Conservation (phyloP, 1,140 invertebrate species). For the Oreohelix idahoensis region DNA sequence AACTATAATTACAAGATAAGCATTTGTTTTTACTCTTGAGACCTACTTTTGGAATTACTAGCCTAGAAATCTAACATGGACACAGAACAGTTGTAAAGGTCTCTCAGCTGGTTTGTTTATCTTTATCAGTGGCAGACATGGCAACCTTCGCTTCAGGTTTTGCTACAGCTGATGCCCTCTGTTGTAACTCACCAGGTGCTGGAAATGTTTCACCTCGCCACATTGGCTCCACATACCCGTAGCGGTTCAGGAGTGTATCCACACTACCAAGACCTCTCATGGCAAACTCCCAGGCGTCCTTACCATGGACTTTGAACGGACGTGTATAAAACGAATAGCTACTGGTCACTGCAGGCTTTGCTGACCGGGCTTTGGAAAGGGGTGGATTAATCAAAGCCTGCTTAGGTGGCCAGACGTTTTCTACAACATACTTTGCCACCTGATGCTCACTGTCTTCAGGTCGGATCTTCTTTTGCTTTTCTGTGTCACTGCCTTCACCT, state of each 20-base stretch:
- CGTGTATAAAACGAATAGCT: slow-evolving; percentile 39
- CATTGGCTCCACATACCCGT: slow-evolving; percentile 48
- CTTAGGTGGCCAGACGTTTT: slow-evolving; percentile 15
- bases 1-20: too few relatives aligned
- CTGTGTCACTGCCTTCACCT: neutral
- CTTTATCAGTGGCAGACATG: neutral
- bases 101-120: neutral
- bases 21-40: too few relatives aligned
- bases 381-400: slow-evolving; percentile 17
- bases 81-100: neutral
- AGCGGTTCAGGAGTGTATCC: slow-evolving; percentile 60
- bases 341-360: neutral
- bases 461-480: neutral
- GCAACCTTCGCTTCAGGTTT: neutral
- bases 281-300: slow-evolving; percentile 64
- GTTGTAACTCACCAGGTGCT: neutral
- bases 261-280: slow-evolving; percentile 62
- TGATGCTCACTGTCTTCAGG: neutral
- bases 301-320: slow-evolving; percentile 58
- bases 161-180: neutral
- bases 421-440: neutral
- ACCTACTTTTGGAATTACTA: too few relatives aligned
- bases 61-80: too few relatives aligned
- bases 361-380: neutral
- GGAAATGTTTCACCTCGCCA: neutral